Base-by-base conservation (phyloP, 1,140 invertebrate species). In the Musca vetustissima region DNA sequence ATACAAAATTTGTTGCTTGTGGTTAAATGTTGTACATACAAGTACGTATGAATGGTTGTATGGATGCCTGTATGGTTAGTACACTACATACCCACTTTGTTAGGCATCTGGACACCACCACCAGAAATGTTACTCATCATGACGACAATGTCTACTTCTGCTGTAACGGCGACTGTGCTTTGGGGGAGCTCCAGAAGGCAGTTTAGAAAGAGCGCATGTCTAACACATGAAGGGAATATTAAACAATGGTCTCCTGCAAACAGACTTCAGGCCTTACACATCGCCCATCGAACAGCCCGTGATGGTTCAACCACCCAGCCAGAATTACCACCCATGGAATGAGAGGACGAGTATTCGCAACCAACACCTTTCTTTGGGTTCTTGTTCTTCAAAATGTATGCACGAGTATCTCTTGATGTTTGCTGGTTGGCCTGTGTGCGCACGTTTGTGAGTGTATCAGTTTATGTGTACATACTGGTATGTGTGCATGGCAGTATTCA, bases 171-270 rank as follows among this genome's bases (percentile, higher is more conserved):
- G 36, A 43, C 36, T 13, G 36, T 43, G 36, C 11, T 43, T 43
- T 43, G 36, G 36, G 36, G 36, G 1, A n/a, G 11, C 36, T 43
- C 36, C 36, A 43, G 13, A 43, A 43, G 36, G 6, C 11, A 9
- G 36, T 43, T 43, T 43, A 43, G 36, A 43, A 43, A 61, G 17
- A 61, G 57, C 57, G 57, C 57, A 61, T 61, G 57, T 43, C 57
- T 57, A 25, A 61, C n/a, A 59, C 28, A 21, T 19, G 25, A 21
- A 43, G 57, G 28, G 28, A 13, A 55, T 55, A 55, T 9, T 55
- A 24, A 24, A 24, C 19, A 55, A 36, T 61, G 36, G 36, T 36
- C 53, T 57, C 57, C 28, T 19, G 15, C 17, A 61, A 36, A 61
- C 55, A 15, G 6, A 59, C 11, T 15, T 9, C 57, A 36, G n/a